These are phyloP conservation scores for Drosophila subpulchrella DNA, from an alignment of 1,140 invertebrate species.

Conservation along the genomic window DNA sequence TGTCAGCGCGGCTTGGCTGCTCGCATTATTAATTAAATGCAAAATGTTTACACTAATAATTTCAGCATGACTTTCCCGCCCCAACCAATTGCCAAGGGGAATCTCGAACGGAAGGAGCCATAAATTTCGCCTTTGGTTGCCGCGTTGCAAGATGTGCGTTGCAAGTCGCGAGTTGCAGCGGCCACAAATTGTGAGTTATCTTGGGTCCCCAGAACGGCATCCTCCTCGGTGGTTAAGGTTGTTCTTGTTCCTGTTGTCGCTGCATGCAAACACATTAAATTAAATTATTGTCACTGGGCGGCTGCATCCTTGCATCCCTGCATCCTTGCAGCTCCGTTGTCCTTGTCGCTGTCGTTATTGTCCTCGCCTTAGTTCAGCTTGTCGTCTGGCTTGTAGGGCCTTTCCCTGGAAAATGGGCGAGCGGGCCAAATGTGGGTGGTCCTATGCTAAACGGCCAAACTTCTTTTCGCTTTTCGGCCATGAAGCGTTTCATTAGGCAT, in stretches of 20 bases:
- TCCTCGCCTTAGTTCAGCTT: constrained; percentile 66
- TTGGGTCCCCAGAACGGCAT: constrained; percentile 55
- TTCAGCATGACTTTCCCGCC: constrained; percentile 65
- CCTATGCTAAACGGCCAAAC: constrained; percentile 49
- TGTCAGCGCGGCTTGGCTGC: constrained; percentile 54
- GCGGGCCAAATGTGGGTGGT: constrained; percentile 43
- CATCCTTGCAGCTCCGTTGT: constrained; percentile 23
- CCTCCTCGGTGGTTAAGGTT: constrained; percentile 18
- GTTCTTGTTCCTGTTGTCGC: constrained; percentile 29
- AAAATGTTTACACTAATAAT: constrained; percentile 83
- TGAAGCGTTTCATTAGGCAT: constrained; percentile 76
- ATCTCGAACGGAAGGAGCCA: constrained; percentile 62
- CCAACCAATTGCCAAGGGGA: constrained; percentile 9
- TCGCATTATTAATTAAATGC: constrained; percentile 79
- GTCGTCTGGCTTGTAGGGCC: constrained; percentile 37
- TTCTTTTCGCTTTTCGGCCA: constrained; percentile 44
- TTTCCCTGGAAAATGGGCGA: background rate
- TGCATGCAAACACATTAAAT: constrained; percentile 83
- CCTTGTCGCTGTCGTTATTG: constrained; percentile 45
- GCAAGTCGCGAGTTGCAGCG: constrained; percentile 55
- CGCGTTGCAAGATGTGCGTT: constrained; percentile 28
- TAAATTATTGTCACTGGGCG: constrained; percentile 76
- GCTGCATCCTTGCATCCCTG: constrained; percentile 31
- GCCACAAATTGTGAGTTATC: constrained; percentile 81
- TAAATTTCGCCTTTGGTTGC: constrained; percentile 61